These are phyloP conservation scores for Mycalesis mineus DNA, from an alignment of 2,888 invertebrate genomes.

Conservation along the genomic window DNA sequence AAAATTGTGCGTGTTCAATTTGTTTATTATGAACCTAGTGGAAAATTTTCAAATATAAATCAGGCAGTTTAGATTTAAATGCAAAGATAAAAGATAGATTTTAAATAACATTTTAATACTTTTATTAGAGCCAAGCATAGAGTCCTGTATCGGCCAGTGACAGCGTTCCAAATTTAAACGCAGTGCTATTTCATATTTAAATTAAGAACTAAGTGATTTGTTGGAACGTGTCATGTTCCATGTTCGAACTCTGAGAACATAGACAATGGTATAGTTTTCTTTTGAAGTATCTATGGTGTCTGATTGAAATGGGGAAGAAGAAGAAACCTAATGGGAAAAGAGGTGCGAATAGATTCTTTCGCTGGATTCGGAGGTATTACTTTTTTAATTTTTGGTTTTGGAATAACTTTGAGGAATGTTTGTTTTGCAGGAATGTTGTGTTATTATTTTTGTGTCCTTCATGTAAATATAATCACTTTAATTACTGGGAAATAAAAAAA, in stretches of 20 bases:
- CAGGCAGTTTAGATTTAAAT: neutral
- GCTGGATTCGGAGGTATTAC: conserved; percentile 72
- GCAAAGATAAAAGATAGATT: neutral
- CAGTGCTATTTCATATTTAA: conserved; percentile 40
- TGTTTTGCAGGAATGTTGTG: neutral
- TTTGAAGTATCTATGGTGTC: conserved; percentile 45
- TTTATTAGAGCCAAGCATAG: conserved; percentile 49
- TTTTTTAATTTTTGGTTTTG: neutral
- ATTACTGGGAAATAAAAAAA: neutral
- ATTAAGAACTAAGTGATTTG: conserved; percentile 39
- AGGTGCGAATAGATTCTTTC: conserved; percentile 66
- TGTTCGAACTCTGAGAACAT: conserved; percentile 34
- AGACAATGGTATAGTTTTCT: conserved; percentile 39
- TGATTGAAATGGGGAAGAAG: conserved; percentile 65
- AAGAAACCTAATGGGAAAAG: conserved; percentile 66
- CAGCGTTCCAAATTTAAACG: conserved; percentile 42
- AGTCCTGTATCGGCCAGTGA: conserved; percentile 60
- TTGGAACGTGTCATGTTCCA: conserved; percentile 27
- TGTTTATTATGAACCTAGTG: neutral
- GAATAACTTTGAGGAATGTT: too few relatives aligned
- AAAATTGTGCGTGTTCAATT: neutral
- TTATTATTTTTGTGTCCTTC: neutral
- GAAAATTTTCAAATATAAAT: neutral
- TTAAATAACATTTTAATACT: conserved; percentile 26
- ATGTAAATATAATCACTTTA: neutral